Conservation (phyloP, 2,113 vertebrate species). For the Orycteropus afer region DNA sequence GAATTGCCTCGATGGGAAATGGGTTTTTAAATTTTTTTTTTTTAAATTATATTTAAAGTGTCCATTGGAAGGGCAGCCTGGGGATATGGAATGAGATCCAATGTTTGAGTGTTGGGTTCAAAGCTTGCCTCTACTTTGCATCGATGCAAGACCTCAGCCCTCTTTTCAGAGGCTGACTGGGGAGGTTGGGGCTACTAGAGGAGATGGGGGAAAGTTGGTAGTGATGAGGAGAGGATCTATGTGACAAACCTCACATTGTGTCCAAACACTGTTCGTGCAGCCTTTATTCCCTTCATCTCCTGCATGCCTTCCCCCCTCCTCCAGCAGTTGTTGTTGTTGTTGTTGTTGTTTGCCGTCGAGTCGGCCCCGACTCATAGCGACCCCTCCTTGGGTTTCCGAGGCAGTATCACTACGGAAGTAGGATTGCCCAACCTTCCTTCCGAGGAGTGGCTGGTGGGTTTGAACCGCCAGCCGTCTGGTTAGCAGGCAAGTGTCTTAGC, state of each 20-base stretch:
- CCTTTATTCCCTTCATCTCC: background rate
- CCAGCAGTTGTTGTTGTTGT: no score
- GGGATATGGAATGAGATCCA: background rate
- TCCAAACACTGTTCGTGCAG: no score
- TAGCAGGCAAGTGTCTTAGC: no score
- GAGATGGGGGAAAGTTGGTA: background rate
- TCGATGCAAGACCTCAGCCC: fast-evolving
- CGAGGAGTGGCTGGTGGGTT: no score
- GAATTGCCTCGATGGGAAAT: background rate
- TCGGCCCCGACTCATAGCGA: no score
- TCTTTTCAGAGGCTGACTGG: no score
- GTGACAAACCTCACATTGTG: fast-evolving
- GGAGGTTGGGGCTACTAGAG: background rate
- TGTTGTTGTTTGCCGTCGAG: no score
- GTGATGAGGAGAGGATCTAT: background rate
- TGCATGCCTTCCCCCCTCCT: background rate
- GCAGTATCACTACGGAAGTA: no score
- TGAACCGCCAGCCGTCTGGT: no score
- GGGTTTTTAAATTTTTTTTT: background rate
- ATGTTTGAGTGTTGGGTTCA: background rate
- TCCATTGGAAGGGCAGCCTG: background rate
- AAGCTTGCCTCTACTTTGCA: background rate
- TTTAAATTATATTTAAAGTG: background rate
- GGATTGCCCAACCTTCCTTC: no score
- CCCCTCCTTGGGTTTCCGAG: no score